Conservation (phyloP, 2,797 vertebrate species). For the Caiman crocodilus region DNA sequence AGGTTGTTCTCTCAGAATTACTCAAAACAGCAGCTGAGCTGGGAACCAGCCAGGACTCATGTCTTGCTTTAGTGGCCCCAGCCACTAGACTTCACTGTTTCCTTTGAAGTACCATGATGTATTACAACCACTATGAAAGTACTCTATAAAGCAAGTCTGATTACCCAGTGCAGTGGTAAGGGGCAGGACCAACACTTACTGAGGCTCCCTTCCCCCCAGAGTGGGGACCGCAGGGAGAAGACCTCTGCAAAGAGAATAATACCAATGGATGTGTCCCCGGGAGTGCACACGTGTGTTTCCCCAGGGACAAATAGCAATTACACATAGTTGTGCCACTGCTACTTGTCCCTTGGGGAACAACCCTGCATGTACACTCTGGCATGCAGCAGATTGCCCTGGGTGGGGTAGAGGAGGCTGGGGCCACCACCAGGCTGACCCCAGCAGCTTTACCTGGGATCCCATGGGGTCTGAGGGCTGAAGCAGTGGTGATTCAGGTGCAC, state of each 20-base stretch:
- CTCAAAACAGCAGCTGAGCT: background rate
- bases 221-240: background rate
- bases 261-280: background rate
- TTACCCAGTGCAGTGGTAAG: background rate
- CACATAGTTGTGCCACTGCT: too few species aligned
- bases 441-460: too few species aligned
- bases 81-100: background rate
- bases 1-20: background rate
- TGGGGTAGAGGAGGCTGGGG: too few species aligned
- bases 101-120: background rate
- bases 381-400: too few species aligned
- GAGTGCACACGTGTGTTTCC: too few species aligned
- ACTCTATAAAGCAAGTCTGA: conserved; percentile 5
- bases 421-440: too few species aligned
- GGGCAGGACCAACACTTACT: background rate
- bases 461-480: too few species aligned
- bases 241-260: background rate
- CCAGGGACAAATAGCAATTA: too few species aligned
- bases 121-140: background rate
- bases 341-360: too few species aligned
- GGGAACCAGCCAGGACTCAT: background rate
- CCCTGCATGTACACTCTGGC: too few species aligned
- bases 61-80: background rate
- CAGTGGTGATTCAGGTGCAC: too few species aligned
- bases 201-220: background rate